Base-by-base conservation (phyloP, 2,113 vertebrate genomes). In the Setophaga kirtlandii region DNA sequence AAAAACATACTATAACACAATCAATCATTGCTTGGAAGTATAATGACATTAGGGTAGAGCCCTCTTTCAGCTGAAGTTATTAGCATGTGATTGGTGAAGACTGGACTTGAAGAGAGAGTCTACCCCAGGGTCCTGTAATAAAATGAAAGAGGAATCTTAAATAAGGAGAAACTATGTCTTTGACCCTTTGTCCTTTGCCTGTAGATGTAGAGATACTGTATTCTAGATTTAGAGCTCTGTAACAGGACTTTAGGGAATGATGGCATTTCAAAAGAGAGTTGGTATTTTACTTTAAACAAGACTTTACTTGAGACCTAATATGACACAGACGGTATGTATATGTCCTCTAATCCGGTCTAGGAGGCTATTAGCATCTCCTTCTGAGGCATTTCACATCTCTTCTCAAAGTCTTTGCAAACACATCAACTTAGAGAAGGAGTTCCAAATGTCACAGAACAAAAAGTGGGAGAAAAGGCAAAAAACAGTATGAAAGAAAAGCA, bases 1-100 rank as follows among this genome's bases (percentile, higher is more conserved):
- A 99, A 99, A 99, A 99, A 99, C 98, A 99, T 98, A 98, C 98
- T 98, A 89, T 99, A 99, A 99, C 98, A 98, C 98, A 98, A 99
- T 99, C 99, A 98, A 99, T 99, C 99, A 99, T 98, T 98, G 98
- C 98, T 98, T 98, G 97, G 98, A 98, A 98, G 97, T 95, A 93
- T 98, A 98, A 98, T 98, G 97, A 98, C 97, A 97, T 98, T 97
- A 98, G 97, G 97, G 97, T 98, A 98, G 97, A 98, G 98, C 97
- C 98, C 98, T 98, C 97, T 98, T 98, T 97, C 95, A 98, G 97
- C 97, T 97, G 97, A 96, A 98, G 97, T 98, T 98, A 98, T 97
- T 98, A 98, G 98, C 96, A 98, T 98, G 96, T 97, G 97, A 98
- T 97, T 98, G 98, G 97, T 96, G 97, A 98, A 96, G 93, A 96